Conservation (phyloP, 2,113 vertebrate species). For the Larimichthys crocea region DNA sequence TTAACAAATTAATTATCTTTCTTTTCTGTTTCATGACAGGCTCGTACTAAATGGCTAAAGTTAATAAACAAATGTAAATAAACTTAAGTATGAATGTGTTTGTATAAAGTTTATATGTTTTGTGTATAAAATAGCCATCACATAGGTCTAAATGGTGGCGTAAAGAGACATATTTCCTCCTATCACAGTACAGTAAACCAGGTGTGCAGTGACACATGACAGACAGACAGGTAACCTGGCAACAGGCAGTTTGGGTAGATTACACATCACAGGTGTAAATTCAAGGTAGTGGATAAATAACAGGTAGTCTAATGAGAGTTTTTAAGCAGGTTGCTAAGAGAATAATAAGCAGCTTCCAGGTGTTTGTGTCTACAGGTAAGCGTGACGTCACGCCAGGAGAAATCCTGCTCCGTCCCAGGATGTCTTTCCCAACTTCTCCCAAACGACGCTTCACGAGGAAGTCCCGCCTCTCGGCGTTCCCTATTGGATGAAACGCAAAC, state of each 20-base stretch:
- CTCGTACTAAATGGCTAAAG: no score
- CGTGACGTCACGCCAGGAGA: constrained; percentile 60
- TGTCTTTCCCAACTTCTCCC: constrained; percentile 43
- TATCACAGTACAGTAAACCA: not conserved
- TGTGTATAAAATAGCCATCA: not conserved
- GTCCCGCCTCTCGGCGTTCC: constrained; percentile 69
- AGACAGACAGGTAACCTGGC: not conserved
- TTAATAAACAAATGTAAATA: no score
- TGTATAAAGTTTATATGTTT: not conserved
- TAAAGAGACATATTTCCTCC: not conserved
- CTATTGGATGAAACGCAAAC: constrained; percentile 66
- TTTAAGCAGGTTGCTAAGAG: not conserved
- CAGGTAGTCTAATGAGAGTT: not conserved
- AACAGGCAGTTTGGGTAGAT: not conserved
- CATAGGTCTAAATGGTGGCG: not conserved
- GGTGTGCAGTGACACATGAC: not conserved
- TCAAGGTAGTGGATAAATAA: not conserved
- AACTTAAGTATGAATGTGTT: no score
- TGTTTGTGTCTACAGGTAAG: constrained; percentile 71
- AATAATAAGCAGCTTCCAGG: constrained; percentile 4
- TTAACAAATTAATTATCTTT: no score
- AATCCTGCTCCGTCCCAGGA: constrained; percentile 52
- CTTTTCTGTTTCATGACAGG: no score
- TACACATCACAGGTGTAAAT: not conserved
- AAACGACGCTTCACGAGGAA: constrained; percentile 68